These are phyloP conservation scores for Cryptocephalus moraei DNA, from an alignment of 2,888 invertebrate species.

Conservation along the genomic window DNA sequence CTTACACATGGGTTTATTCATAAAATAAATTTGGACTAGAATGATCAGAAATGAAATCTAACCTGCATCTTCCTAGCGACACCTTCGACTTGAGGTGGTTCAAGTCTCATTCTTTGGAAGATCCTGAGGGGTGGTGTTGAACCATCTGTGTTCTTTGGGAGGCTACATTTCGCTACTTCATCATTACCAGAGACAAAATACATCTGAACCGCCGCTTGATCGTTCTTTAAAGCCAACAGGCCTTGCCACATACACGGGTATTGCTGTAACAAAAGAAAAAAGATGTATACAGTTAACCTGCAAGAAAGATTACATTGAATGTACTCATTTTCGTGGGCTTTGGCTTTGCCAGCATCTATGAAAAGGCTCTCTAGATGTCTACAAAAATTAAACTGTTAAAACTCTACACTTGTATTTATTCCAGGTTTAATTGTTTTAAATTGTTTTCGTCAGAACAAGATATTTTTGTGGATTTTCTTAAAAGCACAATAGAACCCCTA, in stretches of 20 bases:
- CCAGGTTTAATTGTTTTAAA: no score
- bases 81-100: constrained; percentile 90
- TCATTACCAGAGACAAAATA: constrained; percentile 95
- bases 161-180: constrained; percentile 75
- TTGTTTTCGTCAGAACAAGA: no score
- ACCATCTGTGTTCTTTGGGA: constrained; percentile 77
- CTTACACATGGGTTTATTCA: no score
- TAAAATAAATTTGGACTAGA: no score
- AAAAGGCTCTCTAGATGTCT: no score
- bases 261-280: constrained; percentile 46
- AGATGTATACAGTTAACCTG: constrained; percentile 1
- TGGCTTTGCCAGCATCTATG: no score
- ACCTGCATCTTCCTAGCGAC: constrained; percentile 96
- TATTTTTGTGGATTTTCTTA: no score
- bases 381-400: no score
- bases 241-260: constrained; percentile 99
- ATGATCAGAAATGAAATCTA: constrained; percentile 15
- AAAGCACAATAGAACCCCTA: no score
- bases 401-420: no score
- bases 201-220: constrained; percentile 97
- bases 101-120: constrained; percentile 94
- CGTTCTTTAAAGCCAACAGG: constrained; percentile 87
- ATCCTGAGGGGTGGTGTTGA: constrained; percentile 81
- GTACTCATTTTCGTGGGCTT: no score
- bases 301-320: no score